phyloP scores from a whole-genome alignment of 2,888 invertebrate genomes.

The Sceliomorpha sp. region DNA sequence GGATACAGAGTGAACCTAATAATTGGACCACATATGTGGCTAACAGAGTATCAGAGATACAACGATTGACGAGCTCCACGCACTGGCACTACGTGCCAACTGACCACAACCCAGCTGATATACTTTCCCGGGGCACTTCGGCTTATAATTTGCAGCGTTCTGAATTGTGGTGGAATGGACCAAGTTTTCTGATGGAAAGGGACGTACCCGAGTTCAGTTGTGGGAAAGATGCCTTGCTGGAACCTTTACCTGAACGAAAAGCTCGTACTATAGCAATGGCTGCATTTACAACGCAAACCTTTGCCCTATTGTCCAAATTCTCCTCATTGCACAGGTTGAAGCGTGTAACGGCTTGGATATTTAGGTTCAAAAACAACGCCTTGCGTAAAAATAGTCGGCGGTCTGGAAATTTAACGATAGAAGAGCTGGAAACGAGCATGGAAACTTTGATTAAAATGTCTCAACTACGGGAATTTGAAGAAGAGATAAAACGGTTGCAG shows the following conservation, averaged over 20 bases:
- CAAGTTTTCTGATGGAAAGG: too few relatives aligned
- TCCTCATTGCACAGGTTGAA: too few relatives aligned
- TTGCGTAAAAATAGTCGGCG: neutral
- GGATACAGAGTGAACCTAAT: constrained; percentile 47
- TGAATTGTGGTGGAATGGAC: too few relatives aligned
- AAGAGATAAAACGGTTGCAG: neutral
- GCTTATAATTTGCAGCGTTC: neutral
- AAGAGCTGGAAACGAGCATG: neutral
- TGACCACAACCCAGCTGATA: constrained; percentile 1
- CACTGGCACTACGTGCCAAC: constrained; percentile 12
- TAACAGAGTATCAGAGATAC: constrained; percentile 11
- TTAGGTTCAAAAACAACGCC: constrained; percentile 15
- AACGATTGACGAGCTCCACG: neutral
- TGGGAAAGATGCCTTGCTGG: neutral
- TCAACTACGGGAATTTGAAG: neutral
- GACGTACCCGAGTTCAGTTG: neutral
- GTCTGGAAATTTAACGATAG: neutral
- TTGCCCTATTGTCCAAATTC: too few relatives aligned
- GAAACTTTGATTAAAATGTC: neutral
- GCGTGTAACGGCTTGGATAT: constrained; percentile 8
- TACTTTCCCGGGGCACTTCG: constrained; percentile 1
- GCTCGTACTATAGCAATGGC: neutral
- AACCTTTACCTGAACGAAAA: neutral
- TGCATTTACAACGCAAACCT: too few relatives aligned
- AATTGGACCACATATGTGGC: constrained; percentile 33